These are phyloP conservation scores for Pygocentrus nattereri DNA, from an alignment of 2,797 vertebrate genomes.

Conservation along the genomic window DNA sequence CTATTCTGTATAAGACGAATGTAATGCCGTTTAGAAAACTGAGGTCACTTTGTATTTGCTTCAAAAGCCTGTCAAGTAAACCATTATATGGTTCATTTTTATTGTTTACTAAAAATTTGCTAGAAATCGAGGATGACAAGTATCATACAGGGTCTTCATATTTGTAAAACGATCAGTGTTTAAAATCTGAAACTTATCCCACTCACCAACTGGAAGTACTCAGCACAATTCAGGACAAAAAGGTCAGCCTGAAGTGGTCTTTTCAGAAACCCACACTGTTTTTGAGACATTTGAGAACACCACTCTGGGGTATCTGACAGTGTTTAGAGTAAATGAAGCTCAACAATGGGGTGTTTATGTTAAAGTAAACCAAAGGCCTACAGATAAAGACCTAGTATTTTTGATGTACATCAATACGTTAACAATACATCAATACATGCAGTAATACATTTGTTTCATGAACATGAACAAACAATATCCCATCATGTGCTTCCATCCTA, in stretches of 20 bases:
- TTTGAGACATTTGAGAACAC: background rate
- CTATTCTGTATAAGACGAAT: too few relatives aligned
- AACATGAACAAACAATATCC: background rate
- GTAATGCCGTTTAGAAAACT: too few relatives aligned
- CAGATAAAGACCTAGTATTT: background rate
- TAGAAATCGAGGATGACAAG: background rate
- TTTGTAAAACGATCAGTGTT: background rate
- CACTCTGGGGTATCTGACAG: background rate
- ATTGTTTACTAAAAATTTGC: background rate
- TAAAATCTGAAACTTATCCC: background rate
- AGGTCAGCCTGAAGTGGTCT: constrained; percentile 9
- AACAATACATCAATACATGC: too few relatives aligned
- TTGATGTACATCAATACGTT: background rate
- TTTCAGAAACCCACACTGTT: constrained; percentile 13
- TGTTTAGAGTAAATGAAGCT: background rate
- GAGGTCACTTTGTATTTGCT: too few relatives aligned
- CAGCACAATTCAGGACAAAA: constrained; percentile 4
- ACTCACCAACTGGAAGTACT: constrained; percentile 7
- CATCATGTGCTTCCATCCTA: constrained; percentile 16
- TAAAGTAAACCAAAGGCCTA: background rate
- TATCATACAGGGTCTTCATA: background rate
- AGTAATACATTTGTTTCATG: background rate
- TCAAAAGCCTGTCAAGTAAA: background rate
- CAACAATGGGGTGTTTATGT: background rate
- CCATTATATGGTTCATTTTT: background rate